A percentile compares a stretch with the other conserved stretches of the same genome.
Evolutionary conservation across 2,888 invertebrate genomes (phyloP).

Genomic region (Polydesmus complanatus): DNA sequence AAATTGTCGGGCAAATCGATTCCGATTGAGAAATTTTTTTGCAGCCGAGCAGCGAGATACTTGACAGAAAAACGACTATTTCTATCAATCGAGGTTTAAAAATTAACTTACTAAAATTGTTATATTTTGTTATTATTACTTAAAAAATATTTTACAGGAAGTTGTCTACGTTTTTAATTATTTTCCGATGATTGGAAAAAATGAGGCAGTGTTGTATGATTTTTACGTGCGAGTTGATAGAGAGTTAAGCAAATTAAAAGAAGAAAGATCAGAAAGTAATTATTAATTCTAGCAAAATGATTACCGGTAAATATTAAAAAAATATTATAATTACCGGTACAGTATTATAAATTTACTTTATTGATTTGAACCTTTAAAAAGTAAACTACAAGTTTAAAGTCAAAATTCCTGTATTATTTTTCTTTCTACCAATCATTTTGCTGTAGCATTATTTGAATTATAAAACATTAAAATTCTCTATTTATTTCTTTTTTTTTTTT

Average conservation of each 20-base stretch:
- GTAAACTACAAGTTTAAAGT: no score
- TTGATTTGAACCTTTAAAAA: no score
- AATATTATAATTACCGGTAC: no score
- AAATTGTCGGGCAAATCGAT: conserved; percentile 84
- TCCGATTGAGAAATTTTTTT: conserved; percentile 91
- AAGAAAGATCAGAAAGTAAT: neutral
- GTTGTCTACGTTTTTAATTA: conserved; percentile 86
- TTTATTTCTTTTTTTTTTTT: neutral
- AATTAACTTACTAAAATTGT: neutral
- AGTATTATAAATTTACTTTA: no score
- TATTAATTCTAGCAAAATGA: neutral
- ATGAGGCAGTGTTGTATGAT: neutral
- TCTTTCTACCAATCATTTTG: neutral
- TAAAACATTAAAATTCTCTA: neutral
- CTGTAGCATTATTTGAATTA: neutral
- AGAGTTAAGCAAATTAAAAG: neutral
- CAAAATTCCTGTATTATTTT: no score
- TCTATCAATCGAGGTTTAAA: conserved; percentile 54
- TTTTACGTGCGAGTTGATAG: neutral
- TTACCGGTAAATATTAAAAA: no score
- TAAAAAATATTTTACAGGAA: conserved; percentile 39
- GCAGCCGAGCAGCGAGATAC: conserved; percentile 69
- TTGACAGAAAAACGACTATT: conserved; percentile 56
- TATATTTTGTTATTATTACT: neutral
- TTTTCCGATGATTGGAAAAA: conserved; percentile 39